Evolutionary conservation across 2,888 invertebrate species (phyloP), one percentile per base, ranked within the genome.

Genomic region (Uloborus plumipes): DNA sequence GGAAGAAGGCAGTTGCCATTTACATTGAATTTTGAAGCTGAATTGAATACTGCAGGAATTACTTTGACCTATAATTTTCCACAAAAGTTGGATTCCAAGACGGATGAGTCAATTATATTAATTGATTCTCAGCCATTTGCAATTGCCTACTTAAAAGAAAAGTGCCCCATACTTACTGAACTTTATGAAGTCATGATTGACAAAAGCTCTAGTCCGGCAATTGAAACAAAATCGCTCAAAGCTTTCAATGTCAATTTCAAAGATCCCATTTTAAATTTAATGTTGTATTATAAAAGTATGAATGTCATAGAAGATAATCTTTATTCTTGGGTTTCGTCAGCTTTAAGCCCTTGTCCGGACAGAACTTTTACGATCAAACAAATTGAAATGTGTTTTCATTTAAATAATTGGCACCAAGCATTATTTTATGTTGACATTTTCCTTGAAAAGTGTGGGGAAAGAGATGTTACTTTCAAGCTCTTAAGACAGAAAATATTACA

Each of bases 1-100:
- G 83, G 77, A 22, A 83, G 62, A 51, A 78, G 69, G 18, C 69
- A 71, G 15, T n/a, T 72, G 0, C 73, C 83, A 39, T 83, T 83
- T 51, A 15, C 50, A 3, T 26, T 83, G 1, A 39, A 73, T 51
- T 83, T 83, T 39, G 15, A 58, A 16, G 22, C 55, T 39, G 59
- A 64, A 26, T 11, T 49, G 13, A 4, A 20, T 31, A 26, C 47
- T 14, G 64, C 55, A 59, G 77, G 73, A 7, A 73, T 83, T 20
- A 69, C 58, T 47, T 14, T 83, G n/a, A 62, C 58, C 9, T 83
- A 83, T 69, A 6, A 18, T 18, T 31, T 20, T 31, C 14, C 58
- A 7, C 47, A 47, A 11, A n/a, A 7, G 16, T 9, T 55, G 11
- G 26, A 47, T 11, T n/a, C 18, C 0, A 7, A 20, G 9, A n/a